These are phyloP conservation scores for Cynopterus brachyotis DNA, from an alignment of 2,113 vertebrate genomes.

Conservation along the genomic window DNA sequence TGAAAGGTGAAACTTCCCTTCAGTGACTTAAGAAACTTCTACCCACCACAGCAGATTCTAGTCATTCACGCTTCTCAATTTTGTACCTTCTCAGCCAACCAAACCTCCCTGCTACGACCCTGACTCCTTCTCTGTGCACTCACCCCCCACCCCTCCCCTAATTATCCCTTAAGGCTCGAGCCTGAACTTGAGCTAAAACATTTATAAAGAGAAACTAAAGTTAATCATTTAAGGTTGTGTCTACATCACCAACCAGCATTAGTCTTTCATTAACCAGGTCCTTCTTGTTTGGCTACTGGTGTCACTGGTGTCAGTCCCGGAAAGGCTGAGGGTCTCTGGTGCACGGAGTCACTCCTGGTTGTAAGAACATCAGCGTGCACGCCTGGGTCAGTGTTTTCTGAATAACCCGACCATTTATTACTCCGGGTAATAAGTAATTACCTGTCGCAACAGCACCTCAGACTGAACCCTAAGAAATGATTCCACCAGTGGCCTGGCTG, in stretches of 20 bases:
- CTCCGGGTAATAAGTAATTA: not conserved
- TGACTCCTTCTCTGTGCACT: not conserved
- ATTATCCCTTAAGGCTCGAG: not conserved
- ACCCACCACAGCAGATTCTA: not conserved
- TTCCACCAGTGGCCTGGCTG: not conserved
- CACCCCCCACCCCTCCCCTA: not conserved
- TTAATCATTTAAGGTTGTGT: not conserved
- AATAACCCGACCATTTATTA: not conserved
- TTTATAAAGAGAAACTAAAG: conserved; percentile 41
- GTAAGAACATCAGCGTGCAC: not conserved
- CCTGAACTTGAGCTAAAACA: conserved; percentile 22
- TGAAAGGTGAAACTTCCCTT: not conserved
- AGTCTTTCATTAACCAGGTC: not conserved
- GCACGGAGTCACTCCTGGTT: accelerated
- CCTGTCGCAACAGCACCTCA: not conserved
- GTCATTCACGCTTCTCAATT: not conserved
- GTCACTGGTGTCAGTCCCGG: not conserved
- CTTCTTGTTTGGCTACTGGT: not conserved
- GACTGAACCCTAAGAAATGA: not conserved
- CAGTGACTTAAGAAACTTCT: not conserved
- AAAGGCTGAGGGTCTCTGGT: not conserved
- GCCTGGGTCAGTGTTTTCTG: not conserved
- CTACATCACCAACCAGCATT: not conserved
- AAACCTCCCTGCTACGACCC: not conserved
- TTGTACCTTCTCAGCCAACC: not conserved